Base-by-base conservation (phyloP, 2,888 invertebrate species). In the Bursaphelenchus okinawaensis region DNA sequence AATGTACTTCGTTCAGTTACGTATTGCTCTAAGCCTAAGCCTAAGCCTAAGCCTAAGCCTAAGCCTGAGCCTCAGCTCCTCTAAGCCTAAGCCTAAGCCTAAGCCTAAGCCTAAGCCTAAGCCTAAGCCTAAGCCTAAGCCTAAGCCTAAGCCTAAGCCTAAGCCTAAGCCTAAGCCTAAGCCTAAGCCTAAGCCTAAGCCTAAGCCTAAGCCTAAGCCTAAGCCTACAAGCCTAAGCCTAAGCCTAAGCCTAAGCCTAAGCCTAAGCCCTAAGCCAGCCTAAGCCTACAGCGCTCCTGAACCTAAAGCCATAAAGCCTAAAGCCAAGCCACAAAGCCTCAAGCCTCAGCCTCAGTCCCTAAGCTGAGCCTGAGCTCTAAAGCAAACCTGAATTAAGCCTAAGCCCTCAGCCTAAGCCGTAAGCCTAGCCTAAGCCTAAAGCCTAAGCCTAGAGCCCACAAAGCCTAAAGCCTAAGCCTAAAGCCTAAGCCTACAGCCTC, bases 221-320 rank as follows among this genome's bases (percentile, higher is more conserved):
- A n/a, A n/a, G n/a, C n/a, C n/a, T n/a, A n/a, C n/a, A 68, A 68
- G 68, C 56, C 67, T 68, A 61, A 65, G 64, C 63, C 50, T 64
- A 67, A 64, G 63, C 61, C 62, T 64, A 67, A 61, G 64, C 68
- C 61, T 67, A 70, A 70, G 68, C 64, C 68, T 70, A 70, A 28
- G 26, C 50, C 50, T 29, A 54, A 24, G 55, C 57, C 31, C 31
- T 29, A 12, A 7, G 8, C 12, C 7, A 29, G 31, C 31, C 31
- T 29, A 29, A 29, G 55, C 55, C 23, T 54, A 52, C 31, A 59
- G 60, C 27, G 52, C 54, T 52, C 31, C 52, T 24, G n/a, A n/a
- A n/a, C n/a, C n/a, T n/a, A n/a, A 29, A 29, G 31, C 31, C 31
- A 9, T n/a, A n/a, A 29, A 29, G 31, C 31, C 31, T 29, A 29